Evolutionary conservation across 1,140 invertebrate species (phyloP), one percentile per base, ranked within the genome.

Genomic region (Chlorops oryzae): DNA sequence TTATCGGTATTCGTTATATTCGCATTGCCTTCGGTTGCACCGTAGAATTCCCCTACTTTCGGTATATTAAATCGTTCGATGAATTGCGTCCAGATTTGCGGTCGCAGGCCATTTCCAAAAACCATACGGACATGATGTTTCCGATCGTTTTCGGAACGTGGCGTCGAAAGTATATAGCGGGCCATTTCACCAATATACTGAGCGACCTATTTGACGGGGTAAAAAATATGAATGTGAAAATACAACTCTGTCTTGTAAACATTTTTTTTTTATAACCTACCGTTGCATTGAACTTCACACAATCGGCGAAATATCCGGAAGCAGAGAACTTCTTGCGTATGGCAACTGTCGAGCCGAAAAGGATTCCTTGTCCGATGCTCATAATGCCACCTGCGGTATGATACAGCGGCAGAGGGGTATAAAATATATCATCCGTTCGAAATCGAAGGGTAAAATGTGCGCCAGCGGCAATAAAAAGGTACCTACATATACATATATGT

Each of bases 111-210:
- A 75, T 99, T 99, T 20, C 96, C 96, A 74, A 87, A 96, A 63
- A 97, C 89, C 9, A 95, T 59, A 42, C 88, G 78, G 18, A 99
- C 73, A 24, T 82, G 84, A 70, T 98, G 95, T 28, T 85, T 77
- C 24, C 75, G 85, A 68, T 98, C 93, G 44, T 85, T 79, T 6
- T 85, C 78, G 54, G 81, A 83, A 3, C 80, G 76, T n/a, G 88
- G 86, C 41, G 92, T 89, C 17, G 92, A 88, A 48, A 99, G 75
- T 34, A 99, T 80, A 75, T 98, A 99, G 10, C 96, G 84, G 70
- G 94, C 98, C 80, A 98, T 96, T 78, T 99, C 96, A 13, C 96
- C 96, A 65, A 99, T 98, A 68, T 99, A 99, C 72, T 98, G 96
- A 46, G 62, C 62, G 43, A 65, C 50, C 62, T 65, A 24, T 13